Conservation (phyloP, 2,888 invertebrate species). For the Tricholauxania praeusta region DNA sequence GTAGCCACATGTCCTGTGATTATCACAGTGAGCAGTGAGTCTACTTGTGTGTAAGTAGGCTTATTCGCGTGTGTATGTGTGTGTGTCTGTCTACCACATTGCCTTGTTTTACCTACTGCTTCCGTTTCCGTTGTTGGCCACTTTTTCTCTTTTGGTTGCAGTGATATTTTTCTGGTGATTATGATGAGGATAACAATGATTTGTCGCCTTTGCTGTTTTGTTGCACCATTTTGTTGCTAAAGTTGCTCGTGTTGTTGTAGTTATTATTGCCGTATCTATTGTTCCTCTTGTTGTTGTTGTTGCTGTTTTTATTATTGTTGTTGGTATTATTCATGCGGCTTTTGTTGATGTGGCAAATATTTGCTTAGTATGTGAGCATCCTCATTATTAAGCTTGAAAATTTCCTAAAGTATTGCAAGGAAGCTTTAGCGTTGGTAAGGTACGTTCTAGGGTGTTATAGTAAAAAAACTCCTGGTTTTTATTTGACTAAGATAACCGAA, state of each 20-base stretch:
- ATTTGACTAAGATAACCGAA: too few species aligned
- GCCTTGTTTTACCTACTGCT: too few species aligned
- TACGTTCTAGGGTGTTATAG: too few species aligned
- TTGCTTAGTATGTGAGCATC: constrained; percentile 2
- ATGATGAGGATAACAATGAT: constrained; percentile 19
- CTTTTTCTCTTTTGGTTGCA: too few species aligned
- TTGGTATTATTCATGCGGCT: not conserved
- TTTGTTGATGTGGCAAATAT: constrained; percentile 13
- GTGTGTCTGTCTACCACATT: not conserved
- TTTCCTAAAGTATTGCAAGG: not conserved
- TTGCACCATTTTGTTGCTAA: not conserved
- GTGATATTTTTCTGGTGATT: not conserved
- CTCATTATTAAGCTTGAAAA: constrained; percentile 11
- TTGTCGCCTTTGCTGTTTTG: constrained; percentile 4
- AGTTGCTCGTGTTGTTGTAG: not conserved
- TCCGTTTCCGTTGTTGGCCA: too few species aligned
- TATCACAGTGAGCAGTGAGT: constrained; percentile 25
- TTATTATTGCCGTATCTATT: not conserved
- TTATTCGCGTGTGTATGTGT: not conserved
- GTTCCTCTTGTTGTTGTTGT: not conserved
- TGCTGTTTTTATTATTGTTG: not conserved
- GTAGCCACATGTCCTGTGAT: constrained; percentile 31
- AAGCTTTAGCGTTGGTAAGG: not conserved
- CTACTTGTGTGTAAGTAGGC: not conserved
- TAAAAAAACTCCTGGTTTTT: too few species aligned